A percentile compares a stretch with the other conserved stretches of the same genome.
phyloP scores from a whole-genome alignment of 37 sponge, comb jelly and placozoan species.

The Ianthella basta region DNA sequence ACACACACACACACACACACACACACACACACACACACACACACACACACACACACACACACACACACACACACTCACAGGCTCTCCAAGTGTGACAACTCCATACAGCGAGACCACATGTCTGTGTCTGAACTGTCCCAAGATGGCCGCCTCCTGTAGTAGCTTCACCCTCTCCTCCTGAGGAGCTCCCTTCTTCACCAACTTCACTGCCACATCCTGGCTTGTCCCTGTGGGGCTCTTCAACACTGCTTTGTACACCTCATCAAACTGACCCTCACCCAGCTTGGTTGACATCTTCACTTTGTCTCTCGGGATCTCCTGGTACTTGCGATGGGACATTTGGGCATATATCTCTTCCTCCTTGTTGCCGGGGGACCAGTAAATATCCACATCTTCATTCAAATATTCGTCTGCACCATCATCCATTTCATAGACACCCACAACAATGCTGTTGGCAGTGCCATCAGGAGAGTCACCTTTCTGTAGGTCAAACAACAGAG shows the following conservation, averaged over 20 bases:
- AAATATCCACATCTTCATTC: not conserved
- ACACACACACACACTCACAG: not conserved
- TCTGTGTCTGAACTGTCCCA: slow-evolving; percentile 31
- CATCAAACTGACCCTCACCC: slow-evolving; percentile 29
- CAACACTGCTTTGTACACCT: slow-evolving; percentile 28
- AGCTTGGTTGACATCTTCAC: not conserved
- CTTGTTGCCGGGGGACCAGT: not conserved
- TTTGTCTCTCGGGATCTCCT: not conserved
- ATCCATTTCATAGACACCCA: not conserved
- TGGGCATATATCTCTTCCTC: slow-evolving; percentile 29
- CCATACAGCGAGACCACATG: slow-evolving; percentile 20
- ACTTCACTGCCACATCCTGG: slow-evolving; percentile 15
- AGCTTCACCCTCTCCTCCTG: slow-evolving; percentile 4
- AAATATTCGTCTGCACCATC: too few relatives aligned
- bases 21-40: not conserved
- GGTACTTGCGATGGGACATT: not conserved
- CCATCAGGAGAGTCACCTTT: not conserved
- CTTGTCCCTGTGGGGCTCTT: not conserved
- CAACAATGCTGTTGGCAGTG: not conserved
- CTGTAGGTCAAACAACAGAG: not conserved
- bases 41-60: not conserved
- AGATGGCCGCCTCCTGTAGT: slow-evolving; percentile 5
- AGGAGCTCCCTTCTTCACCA: slow-evolving; percentile 25
- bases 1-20: not conserved
- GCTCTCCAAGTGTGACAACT: slow-evolving; percentile 20